These are phyloP conservation scores for Heterohyrax brucei DNA, from an alignment of 2,797 vertebrate species.

Conservation along the genomic window DNA sequence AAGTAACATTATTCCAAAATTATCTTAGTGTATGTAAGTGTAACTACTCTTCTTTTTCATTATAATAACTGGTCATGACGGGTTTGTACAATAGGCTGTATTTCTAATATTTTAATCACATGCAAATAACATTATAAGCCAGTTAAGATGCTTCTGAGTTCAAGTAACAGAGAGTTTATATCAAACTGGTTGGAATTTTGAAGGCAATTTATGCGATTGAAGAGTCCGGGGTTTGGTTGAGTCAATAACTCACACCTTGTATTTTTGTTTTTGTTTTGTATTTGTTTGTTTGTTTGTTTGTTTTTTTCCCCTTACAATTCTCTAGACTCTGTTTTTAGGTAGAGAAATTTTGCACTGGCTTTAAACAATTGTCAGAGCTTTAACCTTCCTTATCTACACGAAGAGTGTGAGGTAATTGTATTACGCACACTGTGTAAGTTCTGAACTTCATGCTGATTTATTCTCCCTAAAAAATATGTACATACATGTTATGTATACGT, in stretches of 20 bases:
- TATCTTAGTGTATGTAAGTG: neutral
- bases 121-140: neutral
- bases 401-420: neutral
- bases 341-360: neutral
- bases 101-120: conserved; percentile 3
- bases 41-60: neutral
- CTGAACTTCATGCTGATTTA: neutral
- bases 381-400: neutral
- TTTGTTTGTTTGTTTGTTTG: neutral
- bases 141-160: conserved; percentile 21
- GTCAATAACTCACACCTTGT: neutral
- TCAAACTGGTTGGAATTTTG: neutral
- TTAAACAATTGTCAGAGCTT: neutral
- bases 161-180: neutral
- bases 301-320: neutral
- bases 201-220: neutral
- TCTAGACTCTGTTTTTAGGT: neutral
- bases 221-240: neutral
- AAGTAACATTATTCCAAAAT: conserved; percentile 29
- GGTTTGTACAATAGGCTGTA: neutral
- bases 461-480: neutral
- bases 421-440: neutral
- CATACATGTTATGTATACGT: neutral
- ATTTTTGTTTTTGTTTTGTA: neutral
- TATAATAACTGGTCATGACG: neutral